Evolutionary conservation across 1,140 invertebrate genomes (phyloP), one percentile per base, ranked within the genome.

Genomic region (Panulirus ornatus): DNA sequence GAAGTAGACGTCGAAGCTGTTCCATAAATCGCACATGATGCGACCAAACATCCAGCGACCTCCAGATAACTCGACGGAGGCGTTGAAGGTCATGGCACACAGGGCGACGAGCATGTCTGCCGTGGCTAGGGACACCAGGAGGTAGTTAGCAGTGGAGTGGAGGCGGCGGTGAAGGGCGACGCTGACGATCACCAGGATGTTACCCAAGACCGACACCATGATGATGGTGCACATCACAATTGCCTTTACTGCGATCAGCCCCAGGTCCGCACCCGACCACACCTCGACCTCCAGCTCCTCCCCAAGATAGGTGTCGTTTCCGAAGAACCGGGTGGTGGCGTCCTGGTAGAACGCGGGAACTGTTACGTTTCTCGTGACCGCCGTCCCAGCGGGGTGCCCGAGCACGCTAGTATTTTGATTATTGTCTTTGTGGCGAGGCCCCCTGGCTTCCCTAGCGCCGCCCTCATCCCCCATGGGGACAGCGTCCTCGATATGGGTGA

Each of bases 31-130:
- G 95, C 98, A 99, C 96, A 98, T 97, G 91, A 97, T 95, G 92
- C 96, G 95, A 0, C 97, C 97, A 93, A 99, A 98, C 85, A 97
- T 94, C 98, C 98, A 99, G 22, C 89, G 83, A 44, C 96, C 88
- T 0, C 88, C 96, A 34, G 96, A 96, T 1, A 98, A 93, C 93
- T 97, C 97, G 11, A 97, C 96, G 92, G 96, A 97, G 30, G 97
- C 97, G 94, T 98, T 99, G 94, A 99, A 99, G 30, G 97, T 98
- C 98, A 98, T 98, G 66, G 97, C 97, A 93, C 98, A 97, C 30
- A 98, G 94, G 6, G 98, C 98, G 11, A 99, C 98, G 34, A 98
- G 94, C 94, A 98, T 96, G 93, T 99, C 98, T 5, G 98, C 98
- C 92, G 97, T 96, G 0, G 98, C 97, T 27, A 99, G 94, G 63